A percentile compares a stretch with the other conserved stretches of the same genome.
phyloP scores from a whole-genome alignment of 2,888 invertebrate species.

The Netelia melanura region DNA sequence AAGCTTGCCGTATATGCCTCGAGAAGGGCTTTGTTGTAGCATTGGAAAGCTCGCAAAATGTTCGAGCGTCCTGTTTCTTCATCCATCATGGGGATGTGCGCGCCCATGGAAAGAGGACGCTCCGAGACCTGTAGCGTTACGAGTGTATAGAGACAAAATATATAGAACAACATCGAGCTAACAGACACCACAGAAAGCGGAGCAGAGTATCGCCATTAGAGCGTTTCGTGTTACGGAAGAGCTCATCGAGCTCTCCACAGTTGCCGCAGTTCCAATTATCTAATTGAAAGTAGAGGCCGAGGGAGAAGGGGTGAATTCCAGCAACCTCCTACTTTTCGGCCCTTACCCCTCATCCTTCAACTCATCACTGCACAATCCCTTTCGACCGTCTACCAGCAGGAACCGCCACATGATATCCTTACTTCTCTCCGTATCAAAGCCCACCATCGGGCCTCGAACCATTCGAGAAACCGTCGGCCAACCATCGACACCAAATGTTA shows the following conservation, averaged over 20 bases:
- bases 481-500: conserved; percentile 66
- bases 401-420: conserved; percentile 39
- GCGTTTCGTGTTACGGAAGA: conserved; percentile 67
- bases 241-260: conserved; percentile 65
- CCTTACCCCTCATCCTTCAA: conserved; percentile 6
- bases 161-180: conserved; percentile 20
- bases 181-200: conserved; percentile 31
- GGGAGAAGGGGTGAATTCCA: background rate
- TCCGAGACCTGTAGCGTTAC: background rate
- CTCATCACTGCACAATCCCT: conserved; percentile 9
- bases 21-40: background rate
- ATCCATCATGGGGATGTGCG: background rate
- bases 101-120: background rate
- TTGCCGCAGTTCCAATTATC: conserved; percentile 79
- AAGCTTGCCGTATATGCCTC: background rate
- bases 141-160: background rate
- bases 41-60: conserved; percentile 20
- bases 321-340: conserved; percentile 43
- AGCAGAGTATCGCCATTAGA: conserved; percentile 40
- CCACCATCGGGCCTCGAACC: conserved; percentile 33
- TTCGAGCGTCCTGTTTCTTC: conserved; percentile 4
- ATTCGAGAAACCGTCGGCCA: conserved; percentile 46
- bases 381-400: conserved; percentile 28
- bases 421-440: conserved; percentile 29
- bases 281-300: conserved; percentile 79